These are phyloP conservation scores for Dinoponera quadriceps DNA, from an alignment of 1,140 invertebrate species.

Conservation along the genomic window DNA sequence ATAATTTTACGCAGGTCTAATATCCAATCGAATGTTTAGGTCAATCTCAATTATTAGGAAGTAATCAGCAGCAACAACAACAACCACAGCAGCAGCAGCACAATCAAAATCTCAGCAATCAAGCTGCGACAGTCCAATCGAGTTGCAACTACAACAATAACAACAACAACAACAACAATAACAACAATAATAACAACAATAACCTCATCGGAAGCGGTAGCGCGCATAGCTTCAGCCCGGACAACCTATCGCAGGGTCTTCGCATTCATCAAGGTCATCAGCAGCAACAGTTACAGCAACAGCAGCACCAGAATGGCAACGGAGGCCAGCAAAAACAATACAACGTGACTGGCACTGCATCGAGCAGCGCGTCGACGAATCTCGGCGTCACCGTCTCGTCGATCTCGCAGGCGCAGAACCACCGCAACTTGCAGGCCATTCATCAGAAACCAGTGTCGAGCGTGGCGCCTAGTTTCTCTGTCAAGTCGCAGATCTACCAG, in stretches of 20 bases:
- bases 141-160: slow-evolving; percentile 77
- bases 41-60: slow-evolving; percentile 81
- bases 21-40: slow-evolving; percentile 70
- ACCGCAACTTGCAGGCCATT: slow-evolving; percentile 74
- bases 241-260: slow-evolving; percentile 80
- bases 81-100: slow-evolving; percentile 77
- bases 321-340: slow-evolving; percentile 74
- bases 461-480: slow-evolving; percentile 90
- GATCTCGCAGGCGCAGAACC: slow-evolving; percentile 73
- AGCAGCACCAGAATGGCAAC: slow-evolving; percentile 67
- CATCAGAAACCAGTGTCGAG: slow-evolving; percentile 92
- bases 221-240: slow-evolving; percentile 74
- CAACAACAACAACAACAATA: slow-evolving; percentile 73
- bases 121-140: slow-evolving; percentile 68
- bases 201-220: slow-evolving; percentile 76
- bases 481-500: slow-evolving; percentile 92
- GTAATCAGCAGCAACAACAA: slow-evolving; percentile 73
- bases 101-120: slow-evolving; percentile 74
- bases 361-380: slow-evolving; percentile 68
- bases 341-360: slow-evolving; percentile 68
- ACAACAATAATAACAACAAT: slow-evolving; percentile 74
- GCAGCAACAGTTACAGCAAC: slow-evolving; percentile 74
- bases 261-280: slow-evolving; percentile 74
- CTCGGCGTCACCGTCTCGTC: slow-evolving; percentile 68
- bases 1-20: slow-evolving; percentile 9